Base-by-base conservation (phyloP, 1,140 invertebrate species). In the Papilio dardanus region DNA sequence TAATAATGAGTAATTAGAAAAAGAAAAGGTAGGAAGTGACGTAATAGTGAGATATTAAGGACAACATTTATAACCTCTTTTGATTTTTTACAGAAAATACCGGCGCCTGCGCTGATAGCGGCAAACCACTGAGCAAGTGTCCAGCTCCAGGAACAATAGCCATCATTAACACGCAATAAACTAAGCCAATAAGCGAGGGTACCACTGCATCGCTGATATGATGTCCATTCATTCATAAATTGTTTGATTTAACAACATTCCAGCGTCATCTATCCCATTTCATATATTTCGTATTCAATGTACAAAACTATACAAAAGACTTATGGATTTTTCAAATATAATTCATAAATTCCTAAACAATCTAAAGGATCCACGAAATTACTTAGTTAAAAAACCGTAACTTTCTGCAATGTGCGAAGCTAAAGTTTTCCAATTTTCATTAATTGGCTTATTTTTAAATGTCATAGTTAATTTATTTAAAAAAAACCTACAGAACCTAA, bases 191-290 rank as follows among this genome's bases (percentile, higher is more conserved):
- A 85, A 81, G 79, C 74, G 3, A 28, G 37, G 24, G 31, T 79
- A 83, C 80, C 81, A 77, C 77, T 73, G 66, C 77, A 66, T 35
- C 62, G 71, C 21, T 66, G 50, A 54, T 21, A 74, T 31, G 37
- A 46, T 68, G 33, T 58, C 58, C 12, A 46, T 68, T 81, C 83
- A 82, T 85, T 85, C 83, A 85, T 85, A 80, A 76, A 67, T 77
- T 62, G 24, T 4, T 62, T 30, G 1, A 30, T 62, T 62, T 62
- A 16, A 4, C 30, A 28, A 62, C 24, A 28, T 62, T 28, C 12
- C 16, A 46, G 24, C 10, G 1, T 37, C 14, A n/a, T 28, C 3
- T 28, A 28, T 62, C 12, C 16, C 19, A 46, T 46, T 42, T 42
- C 40, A 16, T n/a, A n/a, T n/a, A n/a, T n/a, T n/a, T n/a, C n/a